phyloP scores from a whole-genome alignment of 2,888 invertebrate species.

The Osedax frankpressi region DNA sequence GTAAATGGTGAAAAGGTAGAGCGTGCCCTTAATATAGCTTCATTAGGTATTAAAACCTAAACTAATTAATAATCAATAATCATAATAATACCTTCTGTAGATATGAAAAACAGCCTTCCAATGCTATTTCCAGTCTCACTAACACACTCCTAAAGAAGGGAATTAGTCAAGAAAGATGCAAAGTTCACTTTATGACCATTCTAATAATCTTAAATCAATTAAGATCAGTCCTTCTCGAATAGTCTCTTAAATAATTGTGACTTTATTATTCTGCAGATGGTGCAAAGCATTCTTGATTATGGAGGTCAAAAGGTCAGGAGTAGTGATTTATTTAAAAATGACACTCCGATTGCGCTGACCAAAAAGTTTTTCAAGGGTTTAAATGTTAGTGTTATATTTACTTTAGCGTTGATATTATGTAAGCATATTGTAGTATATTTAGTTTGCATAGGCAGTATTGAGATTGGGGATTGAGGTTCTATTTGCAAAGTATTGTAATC shows the following conservation, averaged over 20 bases:
- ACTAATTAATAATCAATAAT: too few relatives aligned
- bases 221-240: neutral
- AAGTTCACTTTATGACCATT: neutral
- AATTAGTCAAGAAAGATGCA: neutral
- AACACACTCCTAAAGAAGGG: neutral
- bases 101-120: constrained; percentile 73
- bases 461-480: too few relatives aligned
- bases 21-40: too few relatives aligned
- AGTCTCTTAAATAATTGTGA: too few relatives aligned
- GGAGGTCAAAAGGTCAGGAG: constrained; percentile 69
- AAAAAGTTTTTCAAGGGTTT: constrained; percentile 62
- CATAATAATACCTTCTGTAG: neutral
- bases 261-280: constrained; percentile 49
- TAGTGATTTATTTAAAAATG: constrained; percentile 66
- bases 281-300: constrained; percentile 63
- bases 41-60: too few relatives aligned
- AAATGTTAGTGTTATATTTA: constrained; percentile 59
- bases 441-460: too few relatives aligned
- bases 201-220: neutral
- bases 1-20: too few relatives aligned
- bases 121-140: constrained; percentile 61
- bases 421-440: too few relatives aligned
- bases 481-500: too few relatives aligned
- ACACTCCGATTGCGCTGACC: constrained; percentile 75
- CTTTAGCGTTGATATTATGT: constrained; percentile 8